These are phyloP conservation scores for Thamnophis sirtalis DNA, from an alignment of 2,113 vertebrate species.

Conservation along the genomic window DNA sequence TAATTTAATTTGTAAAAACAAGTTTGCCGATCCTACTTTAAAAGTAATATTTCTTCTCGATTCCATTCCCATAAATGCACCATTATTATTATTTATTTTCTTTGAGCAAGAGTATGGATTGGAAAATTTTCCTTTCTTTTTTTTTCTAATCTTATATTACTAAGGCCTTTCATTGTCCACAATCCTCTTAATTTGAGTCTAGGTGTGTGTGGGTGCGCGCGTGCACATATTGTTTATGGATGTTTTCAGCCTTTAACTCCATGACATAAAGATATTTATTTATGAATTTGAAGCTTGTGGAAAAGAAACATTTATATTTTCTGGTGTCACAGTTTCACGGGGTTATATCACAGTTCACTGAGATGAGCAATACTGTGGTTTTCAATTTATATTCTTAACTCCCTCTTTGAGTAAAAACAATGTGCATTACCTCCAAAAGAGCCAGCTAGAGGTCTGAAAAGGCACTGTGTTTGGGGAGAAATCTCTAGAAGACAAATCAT, in stretches of 20 bases:
- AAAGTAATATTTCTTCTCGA: background rate
- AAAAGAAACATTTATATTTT: constrained; percentile 36
- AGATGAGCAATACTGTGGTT: constrained; percentile 22
- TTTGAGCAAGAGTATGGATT: background rate
- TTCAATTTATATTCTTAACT: background rate
- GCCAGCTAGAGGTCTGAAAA: background rate
- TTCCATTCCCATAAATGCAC: background rate
- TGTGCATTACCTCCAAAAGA: background rate
- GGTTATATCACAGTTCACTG: constrained; percentile 6
- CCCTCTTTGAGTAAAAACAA: background rate
- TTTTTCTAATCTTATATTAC: background rate
- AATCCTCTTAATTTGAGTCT: constrained; percentile 37
- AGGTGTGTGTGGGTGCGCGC: background rate
- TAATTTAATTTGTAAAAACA: background rate
- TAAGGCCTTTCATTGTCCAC: constrained; percentile 13
- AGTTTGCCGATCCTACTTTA: background rate
- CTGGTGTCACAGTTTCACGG: constrained; percentile 24
- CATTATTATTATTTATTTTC: too few relatives aligned
- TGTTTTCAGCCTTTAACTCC: constrained; percentile 49
- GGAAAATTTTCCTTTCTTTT: background rate
- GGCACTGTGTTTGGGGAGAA: background rate
- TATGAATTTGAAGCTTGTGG: constrained; percentile 31
- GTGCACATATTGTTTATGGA: constrained; percentile 17
- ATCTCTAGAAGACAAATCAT: background rate
- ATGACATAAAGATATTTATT: constrained; percentile 27